A percentile compares a stretch with the other conserved stretches of the same genome.
phyloP scores from a whole-genome alignment of 2,113 vertebrate species.

The Ursus arctos region DNA sequence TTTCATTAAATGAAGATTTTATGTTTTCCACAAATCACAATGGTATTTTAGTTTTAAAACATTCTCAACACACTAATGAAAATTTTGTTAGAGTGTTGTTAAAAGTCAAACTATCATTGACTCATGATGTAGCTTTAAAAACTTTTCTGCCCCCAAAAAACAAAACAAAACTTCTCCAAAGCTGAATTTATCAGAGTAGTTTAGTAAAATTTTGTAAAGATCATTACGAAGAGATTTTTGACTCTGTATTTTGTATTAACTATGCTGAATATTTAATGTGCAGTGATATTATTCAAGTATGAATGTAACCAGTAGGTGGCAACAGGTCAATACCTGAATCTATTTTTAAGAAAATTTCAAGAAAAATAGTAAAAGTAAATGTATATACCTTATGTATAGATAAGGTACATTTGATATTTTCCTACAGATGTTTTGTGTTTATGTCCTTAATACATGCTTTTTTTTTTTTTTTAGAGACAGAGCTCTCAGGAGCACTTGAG shows the following conservation, averaged over 20 bases:
- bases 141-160: not conserved
- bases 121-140: not conserved
- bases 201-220: conserved; percentile 41
- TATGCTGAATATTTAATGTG: conserved; percentile 30
- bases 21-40: conserved; percentile 32
- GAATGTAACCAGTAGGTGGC: conserved; percentile 80
- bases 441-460: not conserved
- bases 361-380: not conserved
- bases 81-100: not conserved
- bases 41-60: conserved; percentile 17
- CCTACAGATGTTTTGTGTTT: not conserved
- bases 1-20: conserved; percentile 41
- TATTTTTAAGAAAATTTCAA: conserved; percentile 30
- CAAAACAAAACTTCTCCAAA: not conserved
- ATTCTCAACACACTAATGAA: not conserved
- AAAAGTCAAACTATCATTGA: conserved; percentile 4
- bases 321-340: conserved; percentile 63
- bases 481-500: not conserved
- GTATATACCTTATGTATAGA: not conserved
- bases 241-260: conserved; percentile 16
- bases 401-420: not conserved
- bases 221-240: not conserved
- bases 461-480: not conserved
- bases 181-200: not conserved
- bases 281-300: conserved; percentile 37